Base-by-base conservation (phyloP, 2,113 vertebrate genomes). In the Rafetus swinhoei region DNA sequence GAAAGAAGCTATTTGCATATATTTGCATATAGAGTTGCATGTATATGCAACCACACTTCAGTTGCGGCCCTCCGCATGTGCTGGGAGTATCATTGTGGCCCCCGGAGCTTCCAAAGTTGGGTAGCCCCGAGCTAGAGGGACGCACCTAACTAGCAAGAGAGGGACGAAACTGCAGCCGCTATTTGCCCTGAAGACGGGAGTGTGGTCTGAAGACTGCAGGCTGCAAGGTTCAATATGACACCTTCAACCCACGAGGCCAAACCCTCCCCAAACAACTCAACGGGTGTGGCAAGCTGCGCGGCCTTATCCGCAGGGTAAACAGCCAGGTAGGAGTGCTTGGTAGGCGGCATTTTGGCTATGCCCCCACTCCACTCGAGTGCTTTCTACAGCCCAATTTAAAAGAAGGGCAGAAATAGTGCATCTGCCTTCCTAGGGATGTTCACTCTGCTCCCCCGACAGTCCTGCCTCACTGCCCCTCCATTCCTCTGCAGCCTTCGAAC, bases 291-390 rank as follows among this genome's bases (percentile, higher is more conserved):
- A 18, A 69, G 65, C 65, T 32, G 15, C 65, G n/a, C 32, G 7
- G 19, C 65, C 32, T 19, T 35, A n/a, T 32, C 62, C 62, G n/a
- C 32, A 15, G 16, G 8, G 65, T 32, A 29, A 69, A 35, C 65
- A 35, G 65, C 32, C 65, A 35, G 32, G 32, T 19, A 4, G 16
- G 4, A 35, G 65, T 7, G 18, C 32, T 9, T 9, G 16, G 16
- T 8, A 19, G 65, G 65, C 65, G n/a, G 65, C 32, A 9, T 69
- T 69, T n/a, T 7, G 15, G 0, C 45, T n/a, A 39, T 14, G 35
- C 35, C 15, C 35, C 15, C 65, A 0, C 2, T n/a, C n/a, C 0
- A 1, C 56, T 35, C 79, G 0, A 69, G 81, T 2, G 0, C 27
- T 21, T 35, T 24, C 50, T 5, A 39, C 77, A 50, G 2, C 24